A percentile compares a stretch with the other conserved stretches of the same genome.
phyloP scores from a whole-genome alignment of 2,888 invertebrate species.

The Hetaerina titia region DNA sequence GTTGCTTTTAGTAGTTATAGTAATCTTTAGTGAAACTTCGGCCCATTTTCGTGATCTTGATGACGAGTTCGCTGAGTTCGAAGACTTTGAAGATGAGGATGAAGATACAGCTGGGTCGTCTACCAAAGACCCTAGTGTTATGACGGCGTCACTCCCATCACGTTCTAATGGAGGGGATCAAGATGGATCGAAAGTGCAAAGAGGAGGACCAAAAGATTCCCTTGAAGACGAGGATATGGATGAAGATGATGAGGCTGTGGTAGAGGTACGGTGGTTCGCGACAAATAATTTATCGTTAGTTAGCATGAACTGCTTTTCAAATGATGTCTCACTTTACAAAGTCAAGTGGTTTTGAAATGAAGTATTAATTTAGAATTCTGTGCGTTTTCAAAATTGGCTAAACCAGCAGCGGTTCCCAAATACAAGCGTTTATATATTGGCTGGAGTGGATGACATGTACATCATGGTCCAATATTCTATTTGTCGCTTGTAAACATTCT shows the following conservation, averaged over 20 bases:
- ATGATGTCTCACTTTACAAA: too few relatives aligned
- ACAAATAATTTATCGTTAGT: neutral
- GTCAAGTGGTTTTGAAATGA: too few relatives aligned
- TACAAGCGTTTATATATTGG: too few relatives aligned
- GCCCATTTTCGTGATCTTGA: slow-evolving; percentile 78
- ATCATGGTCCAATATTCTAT: too few relatives aligned
- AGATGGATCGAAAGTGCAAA: slow-evolving; percentile 73
- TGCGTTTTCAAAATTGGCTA: too few relatives aligned
- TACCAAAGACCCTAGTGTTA: slow-evolving; percentile 69
- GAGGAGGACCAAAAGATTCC: slow-evolving; percentile 72
- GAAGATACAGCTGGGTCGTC: slow-evolving; percentile 76
- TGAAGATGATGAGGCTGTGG: slow-evolving; percentile 81
- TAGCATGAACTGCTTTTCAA: too few relatives aligned
- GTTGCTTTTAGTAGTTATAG: neutral
- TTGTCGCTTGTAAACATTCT: too few relatives aligned
- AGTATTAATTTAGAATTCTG: too few relatives aligned
- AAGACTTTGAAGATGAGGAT: slow-evolving; percentile 89
- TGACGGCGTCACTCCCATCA: slow-evolving; percentile 69
- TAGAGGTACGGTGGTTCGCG: slow-evolving; percentile 78
- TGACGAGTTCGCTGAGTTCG: slow-evolving; percentile 97
- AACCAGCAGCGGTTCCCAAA: too few relatives aligned
- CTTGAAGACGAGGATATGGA: slow-evolving; percentile 76
- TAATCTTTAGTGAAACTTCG: neutral
- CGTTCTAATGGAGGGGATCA: slow-evolving; percentile 71
- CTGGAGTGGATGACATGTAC: too few relatives aligned